Evolutionary conservation across 2,797 vertebrate species (phyloP), one percentile per base, ranked within the genome.

Genomic region (Oryzias dopingdopingensis): DNA sequence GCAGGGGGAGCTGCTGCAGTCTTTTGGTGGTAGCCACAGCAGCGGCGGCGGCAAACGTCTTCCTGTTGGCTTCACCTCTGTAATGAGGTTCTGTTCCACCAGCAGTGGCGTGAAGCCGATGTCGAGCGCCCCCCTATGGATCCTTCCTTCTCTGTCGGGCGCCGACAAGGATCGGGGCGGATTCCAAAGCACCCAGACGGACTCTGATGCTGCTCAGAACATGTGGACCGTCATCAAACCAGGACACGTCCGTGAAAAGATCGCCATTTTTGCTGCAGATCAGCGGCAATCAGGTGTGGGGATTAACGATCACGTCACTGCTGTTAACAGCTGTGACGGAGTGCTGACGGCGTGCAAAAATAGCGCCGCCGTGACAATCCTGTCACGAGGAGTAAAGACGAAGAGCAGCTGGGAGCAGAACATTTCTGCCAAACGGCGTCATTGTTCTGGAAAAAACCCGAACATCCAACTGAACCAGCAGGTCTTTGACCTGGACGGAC

Each of bases 201-300:
- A 94, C 71, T 49, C 67, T 1, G 94, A 94, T 4, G 80, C 88
- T 1, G 81, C 88, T 0, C 84, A 93, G 71, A 96, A 96, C 62
- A 90, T 96, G 46, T 98, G 95, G 95, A 90, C 93, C 0, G 93
- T 97, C 22, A 97, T 99, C 85, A 96, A 93, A 70, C 97, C 96
- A 0, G 97, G 97, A 45, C 96, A 99, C n/a, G 98, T 96, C 0
- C 94, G 95, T 54, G 96, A 99, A 87, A 99, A 99, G 76, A 95
- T 99, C 0, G 96, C 96, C 0, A 94, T 99, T 80, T 99, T 98
- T 3, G 93, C 95, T 0, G 90, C 93, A 16, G 94, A 94, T 2
- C 40, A 3, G 1, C 44, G 49, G 2, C 37, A 1, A 4, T 10
- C 17, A 0, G 47, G 65, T 0, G 0, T 10, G 0, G 6, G 5